Conservation (phyloP, 2,888 invertebrate genomes). For the Quadroppia sp. region DNA sequence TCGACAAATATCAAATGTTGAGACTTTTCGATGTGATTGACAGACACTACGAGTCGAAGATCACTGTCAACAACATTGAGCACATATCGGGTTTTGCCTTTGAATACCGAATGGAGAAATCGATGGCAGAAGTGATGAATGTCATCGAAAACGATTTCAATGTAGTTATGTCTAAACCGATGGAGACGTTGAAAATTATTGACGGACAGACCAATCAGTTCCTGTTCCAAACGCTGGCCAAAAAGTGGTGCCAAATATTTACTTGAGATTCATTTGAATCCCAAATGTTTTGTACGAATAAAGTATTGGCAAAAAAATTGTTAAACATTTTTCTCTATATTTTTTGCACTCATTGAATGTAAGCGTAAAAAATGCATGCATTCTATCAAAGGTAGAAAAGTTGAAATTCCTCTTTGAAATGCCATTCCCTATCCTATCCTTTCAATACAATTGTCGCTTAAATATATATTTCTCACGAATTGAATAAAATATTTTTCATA, state of each 20-base stretch:
- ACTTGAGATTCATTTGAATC: too few relatives aligned
- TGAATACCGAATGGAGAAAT: background rate
- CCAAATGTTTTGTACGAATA: too few relatives aligned
- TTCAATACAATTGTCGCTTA: conserved; percentile 14
- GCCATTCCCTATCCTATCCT: background rate
- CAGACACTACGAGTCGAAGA: background rate
- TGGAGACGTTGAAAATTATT: too few relatives aligned
- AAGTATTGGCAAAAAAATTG: too few relatives aligned
- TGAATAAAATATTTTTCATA: background rate
- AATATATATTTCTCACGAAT: conserved; percentile 2
- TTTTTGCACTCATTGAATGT: background rate
- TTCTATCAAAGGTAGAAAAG: background rate
- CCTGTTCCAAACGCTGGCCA: too few relatives aligned
- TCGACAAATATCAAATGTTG: background rate
- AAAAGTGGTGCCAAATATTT: too few relatives aligned
- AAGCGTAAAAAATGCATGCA: background rate
- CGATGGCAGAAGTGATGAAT: background rate
- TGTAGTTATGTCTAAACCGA: too few relatives aligned
- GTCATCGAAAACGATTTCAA: too few relatives aligned
- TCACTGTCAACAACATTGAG: background rate
- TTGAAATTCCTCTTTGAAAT: background rate
- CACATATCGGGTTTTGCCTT: background rate
- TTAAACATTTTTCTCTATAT: too few relatives aligned
- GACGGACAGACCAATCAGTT: too few relatives aligned
- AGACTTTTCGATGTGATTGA: background rate